These are phyloP conservation scores for Adelosebastes latens DNA, from an alignment of 2,797 vertebrate genomes.

Conservation along the genomic window DNA sequence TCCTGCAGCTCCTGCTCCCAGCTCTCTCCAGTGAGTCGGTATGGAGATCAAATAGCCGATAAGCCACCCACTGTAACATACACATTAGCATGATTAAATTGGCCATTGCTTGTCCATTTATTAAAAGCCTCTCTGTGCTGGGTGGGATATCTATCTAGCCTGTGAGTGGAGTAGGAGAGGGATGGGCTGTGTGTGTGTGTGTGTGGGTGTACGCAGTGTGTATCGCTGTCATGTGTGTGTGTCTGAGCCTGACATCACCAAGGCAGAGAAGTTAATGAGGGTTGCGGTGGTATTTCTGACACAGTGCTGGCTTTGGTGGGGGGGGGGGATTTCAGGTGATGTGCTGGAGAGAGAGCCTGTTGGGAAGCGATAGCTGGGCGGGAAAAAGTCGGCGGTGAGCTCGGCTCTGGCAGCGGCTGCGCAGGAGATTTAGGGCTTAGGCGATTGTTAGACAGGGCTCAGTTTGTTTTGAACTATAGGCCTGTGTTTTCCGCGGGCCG, in stretches of 20 bases:
- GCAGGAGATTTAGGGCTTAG: slow-evolving; percentile 65
- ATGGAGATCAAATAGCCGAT: slow-evolving; percentile 53
- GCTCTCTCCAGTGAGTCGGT: slow-evolving; percentile 3
- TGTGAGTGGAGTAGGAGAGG: background rate
- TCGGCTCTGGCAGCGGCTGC: slow-evolving; percentile 33
- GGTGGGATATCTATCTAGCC: slow-evolving; percentile 26
- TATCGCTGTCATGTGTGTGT: slow-evolving; percentile 23
- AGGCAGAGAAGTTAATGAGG: slow-evolving; percentile 46
- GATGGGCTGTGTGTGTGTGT: background rate
- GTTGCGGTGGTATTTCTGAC: slow-evolving; percentile 34
- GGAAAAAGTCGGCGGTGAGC: slow-evolving; percentile 16
- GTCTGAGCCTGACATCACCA: slow-evolving; percentile 14
- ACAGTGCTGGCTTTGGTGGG: background rate
- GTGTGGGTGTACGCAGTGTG: background rate
- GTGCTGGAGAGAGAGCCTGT: slow-evolving; percentile 10
- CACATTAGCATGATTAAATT: slow-evolving; percentile 75
- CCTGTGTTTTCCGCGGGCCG: slow-evolving; percentile 52
- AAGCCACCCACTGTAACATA: slow-evolving; percentile 47
- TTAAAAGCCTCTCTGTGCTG: slow-evolving; percentile 55
- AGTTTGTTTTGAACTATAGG: slow-evolving; percentile 63
- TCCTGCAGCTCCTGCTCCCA: slow-evolving; percentile 11
- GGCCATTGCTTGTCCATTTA: slow-evolving; percentile 52
- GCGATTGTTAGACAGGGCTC: slow-evolving; percentile 55
- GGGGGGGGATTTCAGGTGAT: slow-evolving; percentile 25
- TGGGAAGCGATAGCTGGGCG: slow-evolving; percentile 33